Evolutionary conservation across 1,140 invertebrate genomes (phyloP).

Genomic region (Eumeta japonica): DNA sequence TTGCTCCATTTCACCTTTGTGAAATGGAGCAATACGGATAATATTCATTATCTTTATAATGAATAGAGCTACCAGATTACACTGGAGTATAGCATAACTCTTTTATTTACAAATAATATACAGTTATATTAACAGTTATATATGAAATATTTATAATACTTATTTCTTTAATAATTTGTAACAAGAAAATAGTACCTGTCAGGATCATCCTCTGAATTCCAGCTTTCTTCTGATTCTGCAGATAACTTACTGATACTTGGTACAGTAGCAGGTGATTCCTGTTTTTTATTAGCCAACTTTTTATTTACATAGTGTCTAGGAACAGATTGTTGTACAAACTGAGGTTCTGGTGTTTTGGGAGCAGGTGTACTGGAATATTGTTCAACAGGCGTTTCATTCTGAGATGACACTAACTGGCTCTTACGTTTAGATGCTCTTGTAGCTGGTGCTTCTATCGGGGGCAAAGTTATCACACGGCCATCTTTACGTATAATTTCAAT

Average conservation of each 20-base stretch:
- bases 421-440: conserved; percentile 54
- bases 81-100: too few relatives aligned
- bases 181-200: conserved; percentile 59
- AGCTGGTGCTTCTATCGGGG: conserved; percentile 76
- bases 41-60: too few relatives aligned
- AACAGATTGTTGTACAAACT: conserved; percentile 20
- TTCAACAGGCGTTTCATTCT: neutral
- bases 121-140: too few relatives aligned
- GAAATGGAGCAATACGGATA: too few relatives aligned
- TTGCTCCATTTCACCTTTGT: too few relatives aligned
- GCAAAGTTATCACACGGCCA: conserved; percentile 71
- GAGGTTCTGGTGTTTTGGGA: conserved; percentile 19
- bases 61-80: too few relatives aligned
- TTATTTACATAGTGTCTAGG: conserved; percentile 43
- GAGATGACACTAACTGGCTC: conserved; percentile 17
- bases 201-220: conserved; percentile 88
- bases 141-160: neutral
- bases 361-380: conserved; percentile 2
- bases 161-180: neutral
- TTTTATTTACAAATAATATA: too few relatives aligned
- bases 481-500: conserved; percentile 70
- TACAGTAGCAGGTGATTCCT: conserved; percentile 28
- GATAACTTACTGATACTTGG: conserved; percentile 43
- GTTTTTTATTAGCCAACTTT: conserved; percentile 33
- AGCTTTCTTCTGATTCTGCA: conserved; percentile 65